Evolutionary conservation across 2,888 invertebrate genomes (phyloP).

Genomic region (Phalera bucephala): DNA sequence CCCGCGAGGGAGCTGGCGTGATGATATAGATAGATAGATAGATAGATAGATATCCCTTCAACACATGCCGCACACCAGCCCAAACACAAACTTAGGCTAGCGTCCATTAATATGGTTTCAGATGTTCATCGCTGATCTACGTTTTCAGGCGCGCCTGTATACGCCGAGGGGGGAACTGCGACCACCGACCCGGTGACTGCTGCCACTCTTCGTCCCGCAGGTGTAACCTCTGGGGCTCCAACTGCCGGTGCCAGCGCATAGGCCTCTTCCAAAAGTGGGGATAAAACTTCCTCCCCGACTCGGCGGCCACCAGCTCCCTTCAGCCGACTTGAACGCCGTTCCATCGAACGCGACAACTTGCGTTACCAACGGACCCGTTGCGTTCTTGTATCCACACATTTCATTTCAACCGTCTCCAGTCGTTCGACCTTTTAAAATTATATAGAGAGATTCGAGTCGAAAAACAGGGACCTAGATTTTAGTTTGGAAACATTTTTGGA

Average conservation of each 20-base stretch:
- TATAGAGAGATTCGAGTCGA: no score
- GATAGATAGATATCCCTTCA: no score
- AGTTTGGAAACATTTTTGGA: constrained; percentile 79
- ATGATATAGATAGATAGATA: no score
- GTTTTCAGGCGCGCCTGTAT: no score
- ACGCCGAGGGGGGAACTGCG: no score
- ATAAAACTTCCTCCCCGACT: constrained; percentile 57
- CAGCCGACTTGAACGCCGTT: constrained; percentile 74
- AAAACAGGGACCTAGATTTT: no score
- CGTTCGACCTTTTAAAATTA: constrained; percentile 38
- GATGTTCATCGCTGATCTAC: constrained; percentile 93
- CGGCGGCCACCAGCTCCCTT: constrained; percentile 65
- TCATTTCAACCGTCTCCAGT: constrained; percentile 31
- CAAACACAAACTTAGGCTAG: constrained; percentile 81
- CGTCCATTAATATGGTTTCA: constrained; percentile 84
- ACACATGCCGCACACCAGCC: no score
- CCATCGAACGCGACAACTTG: constrained; percentile 67
- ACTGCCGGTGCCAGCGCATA: constrained; percentile 94
- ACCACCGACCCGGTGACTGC: constrained; percentile 92
- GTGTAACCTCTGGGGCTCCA: constrained; percentile 94
- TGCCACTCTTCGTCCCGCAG: constrained; percentile 93
- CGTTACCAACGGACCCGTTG: constrained; percentile 68
- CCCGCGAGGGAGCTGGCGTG: no score
- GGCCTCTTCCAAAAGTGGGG: constrained; percentile 95
- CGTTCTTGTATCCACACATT: constrained; percentile 47